These are phyloP conservation scores for Pseudocheirus occidentalis DNA, from an alignment of 2,797 vertebrate genomes.

Conservation along the genomic window DNA sequence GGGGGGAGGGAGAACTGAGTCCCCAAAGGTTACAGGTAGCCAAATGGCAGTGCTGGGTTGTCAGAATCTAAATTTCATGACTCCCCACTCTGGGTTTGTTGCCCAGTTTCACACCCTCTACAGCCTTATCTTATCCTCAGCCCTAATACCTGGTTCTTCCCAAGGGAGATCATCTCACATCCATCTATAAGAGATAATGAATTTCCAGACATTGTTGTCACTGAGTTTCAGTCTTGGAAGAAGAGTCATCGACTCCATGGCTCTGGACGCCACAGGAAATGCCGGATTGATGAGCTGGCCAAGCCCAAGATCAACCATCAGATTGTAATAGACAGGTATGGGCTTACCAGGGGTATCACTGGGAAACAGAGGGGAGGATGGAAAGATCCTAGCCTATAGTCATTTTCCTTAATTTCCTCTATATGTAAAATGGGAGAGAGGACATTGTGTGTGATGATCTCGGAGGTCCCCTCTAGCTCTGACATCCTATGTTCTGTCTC, in stretches of 20 bases:
- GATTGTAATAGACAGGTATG: constrained; percentile 67
- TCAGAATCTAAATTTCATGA: neutral
- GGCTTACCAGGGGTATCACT: rapidly evolving
- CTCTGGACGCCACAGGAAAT: neutral
- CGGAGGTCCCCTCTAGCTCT: neutral
- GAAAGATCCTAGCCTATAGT: neutral
- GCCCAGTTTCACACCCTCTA: neutral
- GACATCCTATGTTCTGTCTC: rapidly evolving
- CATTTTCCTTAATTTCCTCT: neutral
- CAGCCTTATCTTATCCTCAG: neutral
- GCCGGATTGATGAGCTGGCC: constrained; percentile 36
- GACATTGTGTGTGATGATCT: neutral
- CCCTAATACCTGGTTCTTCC: neutral
- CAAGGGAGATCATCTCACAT: neutral
- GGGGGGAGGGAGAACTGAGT: neutral
- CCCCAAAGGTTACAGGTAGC: neutral
- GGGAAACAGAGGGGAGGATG: neutral
- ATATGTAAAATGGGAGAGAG: neutral
- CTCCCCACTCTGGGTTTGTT: neutral
- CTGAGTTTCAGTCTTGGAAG: neutral
- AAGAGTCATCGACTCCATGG: neutral
- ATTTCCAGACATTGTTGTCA: neutral
- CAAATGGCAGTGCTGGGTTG: neutral
- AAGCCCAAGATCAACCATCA: constrained; percentile 69
- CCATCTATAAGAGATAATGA: neutral